phyloP scores from a whole-genome alignment of 2,113 vertebrate species.

The Gopherus flavomarginatus region DNA sequence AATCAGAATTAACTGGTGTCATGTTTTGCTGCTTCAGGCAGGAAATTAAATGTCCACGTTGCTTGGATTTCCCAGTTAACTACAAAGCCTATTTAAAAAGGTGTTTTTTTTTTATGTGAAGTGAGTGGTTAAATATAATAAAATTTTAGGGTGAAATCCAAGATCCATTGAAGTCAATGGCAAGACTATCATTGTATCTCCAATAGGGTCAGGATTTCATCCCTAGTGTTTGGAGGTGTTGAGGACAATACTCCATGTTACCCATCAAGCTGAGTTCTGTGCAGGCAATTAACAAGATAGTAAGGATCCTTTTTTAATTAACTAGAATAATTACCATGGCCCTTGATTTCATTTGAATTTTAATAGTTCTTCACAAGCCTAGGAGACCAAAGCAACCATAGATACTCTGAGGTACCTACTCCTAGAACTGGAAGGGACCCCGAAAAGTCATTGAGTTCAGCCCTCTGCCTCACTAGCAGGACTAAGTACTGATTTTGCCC shows the following conservation, averaged over 20 bases:
- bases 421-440: too few species aligned
- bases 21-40: background rate
- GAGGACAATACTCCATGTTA: background rate
- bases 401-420: too few species aligned
- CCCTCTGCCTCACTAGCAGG: too few species aligned
- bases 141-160: background rate
- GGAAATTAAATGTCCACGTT: background rate
- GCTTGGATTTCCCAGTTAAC: background rate
- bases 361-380: background rate
- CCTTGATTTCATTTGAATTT: background rate
- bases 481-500: too few species aligned
- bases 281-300: background rate
- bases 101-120: background rate
- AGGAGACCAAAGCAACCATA: background rate
- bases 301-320: background rate
- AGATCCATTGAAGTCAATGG: background rate
- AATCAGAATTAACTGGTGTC: background rate
- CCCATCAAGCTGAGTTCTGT: background rate
- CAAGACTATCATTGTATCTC: background rate
- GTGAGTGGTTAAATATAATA: background rate
- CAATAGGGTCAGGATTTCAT: background rate
- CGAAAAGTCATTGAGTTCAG: too few species aligned
- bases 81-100: background rate
- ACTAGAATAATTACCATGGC: background rate
- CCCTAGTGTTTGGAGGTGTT: background rate